phyloP scores from a whole-genome alignment of 2,888 invertebrate species.

The Tinea semifulvella region DNA sequence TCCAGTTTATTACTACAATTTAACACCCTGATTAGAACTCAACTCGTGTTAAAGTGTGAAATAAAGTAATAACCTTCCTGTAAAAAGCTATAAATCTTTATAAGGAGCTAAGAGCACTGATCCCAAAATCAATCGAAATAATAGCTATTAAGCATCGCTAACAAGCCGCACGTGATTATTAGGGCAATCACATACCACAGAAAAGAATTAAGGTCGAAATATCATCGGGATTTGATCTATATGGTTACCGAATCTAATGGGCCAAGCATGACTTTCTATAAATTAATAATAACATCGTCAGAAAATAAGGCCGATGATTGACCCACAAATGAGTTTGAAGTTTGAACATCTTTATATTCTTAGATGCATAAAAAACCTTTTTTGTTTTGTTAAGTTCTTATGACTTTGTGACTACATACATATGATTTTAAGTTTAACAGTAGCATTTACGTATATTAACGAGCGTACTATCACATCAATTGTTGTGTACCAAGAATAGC shows the following conservation, averaged over 20 bases:
- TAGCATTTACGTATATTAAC: neutral
- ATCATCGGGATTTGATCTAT: conserved; percentile 36
- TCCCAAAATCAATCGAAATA: conserved; percentile 45
- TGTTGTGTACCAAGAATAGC: conserved; percentile 8
- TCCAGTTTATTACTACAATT: neutral
- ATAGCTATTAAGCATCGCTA: conserved; percentile 49
- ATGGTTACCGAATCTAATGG: conserved; percentile 59
- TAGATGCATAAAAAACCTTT: conserved; percentile 4
- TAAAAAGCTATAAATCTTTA: conserved; percentile 12
- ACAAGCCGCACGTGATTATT: conserved; percentile 61
- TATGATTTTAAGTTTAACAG: neutral
- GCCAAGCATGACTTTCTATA: conserved; percentile 62
- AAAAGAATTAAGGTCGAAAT: conserved; percentile 9
- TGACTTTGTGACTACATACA: neutral
- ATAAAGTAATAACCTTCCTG: conserved; percentile 2
- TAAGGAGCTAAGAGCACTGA: conserved; percentile 7
- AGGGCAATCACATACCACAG: conserved; percentile 30
- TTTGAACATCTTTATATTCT: conserved; percentile 39
- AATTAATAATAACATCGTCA: conserved; percentile 59
- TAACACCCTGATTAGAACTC: conserved; percentile 1
- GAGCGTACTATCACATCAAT: conserved; percentile 8
- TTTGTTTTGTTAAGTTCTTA: neutral
- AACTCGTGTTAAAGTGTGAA: conserved; percentile 9
- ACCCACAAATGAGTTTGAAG: conserved; percentile 44
- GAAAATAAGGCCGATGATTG: conserved; percentile 44